Percentiles rank a stretch among this genome's conserved stretches.
phyloP scores from a whole-genome alignment of 2,797 vertebrate genomes.

The Tangara arthus region DNA sequence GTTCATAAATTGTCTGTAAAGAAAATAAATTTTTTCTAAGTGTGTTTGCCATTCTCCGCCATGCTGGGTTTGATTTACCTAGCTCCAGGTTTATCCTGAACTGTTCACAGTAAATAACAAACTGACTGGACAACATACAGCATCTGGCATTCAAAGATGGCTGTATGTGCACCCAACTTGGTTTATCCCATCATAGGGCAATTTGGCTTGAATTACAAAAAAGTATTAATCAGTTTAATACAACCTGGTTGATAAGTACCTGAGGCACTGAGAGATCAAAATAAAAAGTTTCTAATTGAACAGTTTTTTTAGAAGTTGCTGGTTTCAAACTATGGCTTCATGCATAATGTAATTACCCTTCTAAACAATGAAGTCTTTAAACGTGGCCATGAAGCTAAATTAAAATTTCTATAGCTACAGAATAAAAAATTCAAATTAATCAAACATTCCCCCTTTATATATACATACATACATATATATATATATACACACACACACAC shows the following conservation, averaged over 20 bases:
- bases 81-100: background rate
- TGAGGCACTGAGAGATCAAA: background rate
- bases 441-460: background rate
- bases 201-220: background rate
- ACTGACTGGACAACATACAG: background rate
- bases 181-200: background rate
- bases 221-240: background rate
- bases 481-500: background rate
- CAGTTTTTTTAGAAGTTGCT: background rate
- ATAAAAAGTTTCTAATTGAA: background rate
- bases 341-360: background rate
- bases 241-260: background rate
- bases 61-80: background rate
- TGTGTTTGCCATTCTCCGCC: background rate
- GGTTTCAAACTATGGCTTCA: background rate
- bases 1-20: background rate
- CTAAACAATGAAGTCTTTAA: background rate
- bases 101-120: background rate
- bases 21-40: background rate
- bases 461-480: rapidly evolving
- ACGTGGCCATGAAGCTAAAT: background rate
- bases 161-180: background rate
- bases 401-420: background rate
- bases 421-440: background rate
- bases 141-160: background rate